These are phyloP conservation scores for Antheraea mylitta DNA, from an alignment of 1,140 invertebrate genomes.

Conservation along the genomic window DNA sequence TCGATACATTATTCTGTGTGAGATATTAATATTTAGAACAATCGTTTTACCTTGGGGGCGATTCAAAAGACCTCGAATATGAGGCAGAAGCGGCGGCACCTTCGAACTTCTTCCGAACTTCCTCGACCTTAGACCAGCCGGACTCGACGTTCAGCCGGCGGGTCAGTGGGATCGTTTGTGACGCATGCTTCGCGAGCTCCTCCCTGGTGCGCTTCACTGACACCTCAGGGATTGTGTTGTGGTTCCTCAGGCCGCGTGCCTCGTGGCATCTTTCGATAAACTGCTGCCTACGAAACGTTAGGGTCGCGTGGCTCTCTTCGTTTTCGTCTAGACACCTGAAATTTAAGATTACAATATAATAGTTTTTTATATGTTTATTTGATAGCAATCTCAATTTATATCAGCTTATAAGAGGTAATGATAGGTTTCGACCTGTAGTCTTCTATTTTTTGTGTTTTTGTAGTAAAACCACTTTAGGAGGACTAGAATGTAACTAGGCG, in stretches of 20 bases:
- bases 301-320: conserved; percentile 39
- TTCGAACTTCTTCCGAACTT: conserved; percentile 70
- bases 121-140: conserved; percentile 70
- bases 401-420: no score
- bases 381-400: no score
- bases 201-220: conserved; percentile 61
- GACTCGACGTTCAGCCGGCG: conserved; percentile 67
- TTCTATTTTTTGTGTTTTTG: no score
- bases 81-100: conserved; percentile 45
- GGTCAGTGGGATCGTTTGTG: conserved; percentile 45
- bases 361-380: no score
- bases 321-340: conserved; percentile 62
- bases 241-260: conserved; percentile 39
- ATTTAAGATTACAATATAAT: neutral
- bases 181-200: conserved; percentile 66
- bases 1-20: no score
- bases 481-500: no score
- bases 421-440: no score
- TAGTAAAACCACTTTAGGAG: no score
- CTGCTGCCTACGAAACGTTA: conserved; percentile 57
- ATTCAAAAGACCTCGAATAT: conserved; percentile 64
- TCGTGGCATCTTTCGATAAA: conserved; percentile 69
- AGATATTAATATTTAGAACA: conserved; percentile 14
- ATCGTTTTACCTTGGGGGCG: conserved; percentile 53
- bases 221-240: conserved; percentile 57